Base-by-base conservation (phyloP, 92 coral and sea anemone genomes). In the Phenganax subtilis region DNA sequence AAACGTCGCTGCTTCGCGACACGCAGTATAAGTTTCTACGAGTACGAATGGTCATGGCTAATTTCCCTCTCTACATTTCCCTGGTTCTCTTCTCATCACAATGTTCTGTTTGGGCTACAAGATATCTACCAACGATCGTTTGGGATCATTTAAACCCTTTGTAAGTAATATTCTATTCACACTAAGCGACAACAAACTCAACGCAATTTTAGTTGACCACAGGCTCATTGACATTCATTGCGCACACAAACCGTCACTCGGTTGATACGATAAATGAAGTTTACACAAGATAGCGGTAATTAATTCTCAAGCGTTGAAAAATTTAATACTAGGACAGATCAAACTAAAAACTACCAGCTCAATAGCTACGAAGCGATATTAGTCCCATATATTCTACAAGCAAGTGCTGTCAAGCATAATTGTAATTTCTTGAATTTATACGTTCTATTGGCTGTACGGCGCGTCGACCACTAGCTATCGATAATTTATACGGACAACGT, bases 131-230 rank as follows among this genome's bases (percentile, higher is more conserved):
- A 3, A 75, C 63, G 56, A n/a, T 75, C 11, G 80, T 75, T 52
- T 75, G 80, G 80, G 80, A 75, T 75, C 80, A 75, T 55, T 57
- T 75, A 75, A 75, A 55, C 31, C 80, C 80, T n/a, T 55, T 75
- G 80, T 75, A 75, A 75, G 80, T 75, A 68, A 30, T 61, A 61
- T 66, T 68, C 31, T 68, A 68, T 30, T 68, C 53, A 68, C n/a
- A 11, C 54, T 44, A 28, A 68, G 29, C 73, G 47, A 68, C 47
- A 68, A 30, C 53, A 30, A 64, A 25, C 53, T 68, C 53, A 51
- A 68, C 73, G 31, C 8, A 10, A 66, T 27, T 30, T 29, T 29
- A 30, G 47, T 68, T 20, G 70, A 12, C 70, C 70, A 44, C 70
- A 28, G 9, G 27, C 29, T 64, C 70, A 64, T 64, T 44, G 73